A percentile compares a stretch with the other conserved stretches of the same genome.
phyloP scores from a whole-genome alignment of 2,113 vertebrate genomes.

The Ophthalmolycus amberensis region DNA sequence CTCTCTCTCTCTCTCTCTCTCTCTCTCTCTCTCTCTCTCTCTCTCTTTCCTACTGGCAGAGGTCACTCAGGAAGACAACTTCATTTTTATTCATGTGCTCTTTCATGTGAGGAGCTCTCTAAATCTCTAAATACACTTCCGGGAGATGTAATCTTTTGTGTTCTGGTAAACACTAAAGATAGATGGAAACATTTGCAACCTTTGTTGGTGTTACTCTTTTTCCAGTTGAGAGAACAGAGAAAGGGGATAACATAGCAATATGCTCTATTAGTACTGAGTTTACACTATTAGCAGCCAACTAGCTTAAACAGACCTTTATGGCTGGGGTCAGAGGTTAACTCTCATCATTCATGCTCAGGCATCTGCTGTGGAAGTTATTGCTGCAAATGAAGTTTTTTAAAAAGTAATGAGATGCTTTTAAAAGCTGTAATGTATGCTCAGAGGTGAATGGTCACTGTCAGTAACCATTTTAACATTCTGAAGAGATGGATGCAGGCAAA shows the following conservation, averaged over 20 bases:
- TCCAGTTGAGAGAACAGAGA: conserved; percentile 8
- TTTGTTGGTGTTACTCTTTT: conserved; percentile 35
- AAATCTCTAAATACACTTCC: conserved; percentile 60
- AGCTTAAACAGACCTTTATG: conserved; percentile 55
- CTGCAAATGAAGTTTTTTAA: conserved; percentile 46
- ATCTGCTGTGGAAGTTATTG: conserved; percentile 48
- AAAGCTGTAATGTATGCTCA: conserved; percentile 59
- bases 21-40: conserved; percentile 9
- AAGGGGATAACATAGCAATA: neutral
- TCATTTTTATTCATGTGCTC: conserved; percentile 69
- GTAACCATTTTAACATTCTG: conserved; percentile 22
- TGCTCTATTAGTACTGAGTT: no score
- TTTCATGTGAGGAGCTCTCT: conserved; percentile 66
- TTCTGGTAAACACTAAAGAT: conserved; percentile 64
- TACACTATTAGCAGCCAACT: conserved; percentile 45
- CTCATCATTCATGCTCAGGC: conserved; percentile 57
- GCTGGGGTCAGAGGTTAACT: conserved; percentile 61
- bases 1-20: conserved; percentile 6
- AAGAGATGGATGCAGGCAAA: conserved; percentile 3
- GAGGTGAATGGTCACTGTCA: conserved; percentile 52
- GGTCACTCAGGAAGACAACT: conserved; percentile 66
- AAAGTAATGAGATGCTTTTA: conserved; percentile 51
- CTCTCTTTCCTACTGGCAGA: conserved; percentile 43
- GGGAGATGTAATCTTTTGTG: conserved; percentile 59
- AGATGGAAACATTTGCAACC: conserved; percentile 47